These are phyloP conservation scores for Fistularia commersonii DNA, from an alignment of 2,797 vertebrate genomes.

Conservation along the genomic window DNA sequence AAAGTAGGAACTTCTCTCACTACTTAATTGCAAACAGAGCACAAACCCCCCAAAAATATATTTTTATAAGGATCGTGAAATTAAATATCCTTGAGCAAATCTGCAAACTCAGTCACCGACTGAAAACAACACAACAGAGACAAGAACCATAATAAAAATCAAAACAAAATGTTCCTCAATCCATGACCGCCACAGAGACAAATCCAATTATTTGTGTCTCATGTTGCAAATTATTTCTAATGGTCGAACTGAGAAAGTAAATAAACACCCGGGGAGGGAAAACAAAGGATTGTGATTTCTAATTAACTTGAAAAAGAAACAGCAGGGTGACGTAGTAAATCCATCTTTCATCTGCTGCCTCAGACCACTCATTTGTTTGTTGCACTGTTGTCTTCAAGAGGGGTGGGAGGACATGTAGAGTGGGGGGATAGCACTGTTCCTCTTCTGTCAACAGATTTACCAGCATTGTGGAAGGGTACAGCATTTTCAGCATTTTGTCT, in stretches of 20 bases:
- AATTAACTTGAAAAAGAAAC: constrained; percentile 84
- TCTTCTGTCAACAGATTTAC: constrained; percentile 78
- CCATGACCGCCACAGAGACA: constrained; percentile 73
- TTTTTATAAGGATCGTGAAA: constrained; percentile 32
- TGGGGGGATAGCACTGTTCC: constrained; percentile 35
- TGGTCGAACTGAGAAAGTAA: constrained; percentile 78
- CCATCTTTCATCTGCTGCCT: constrained; percentile 78
- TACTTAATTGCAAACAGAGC: constrained; percentile 51
- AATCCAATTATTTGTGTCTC: constrained; percentile 84
- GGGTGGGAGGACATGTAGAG: constrained; percentile 23
- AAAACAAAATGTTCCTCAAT: constrained; percentile 74
- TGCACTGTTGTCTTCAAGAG: constrained; percentile 71
- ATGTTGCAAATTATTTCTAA: constrained; percentile 83
- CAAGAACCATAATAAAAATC: constrained; percentile 65
- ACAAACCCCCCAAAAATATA: constrained; percentile 21
- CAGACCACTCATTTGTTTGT: constrained; percentile 75
- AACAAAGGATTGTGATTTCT: constrained; percentile 83
- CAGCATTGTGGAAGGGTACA: constrained; percentile 43
- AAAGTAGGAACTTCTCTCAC: constrained; percentile 37
- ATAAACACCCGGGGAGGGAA: constrained; percentile 74
- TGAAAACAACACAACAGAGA: constrained; percentile 45
- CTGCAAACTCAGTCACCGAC: constrained; percentile 60
- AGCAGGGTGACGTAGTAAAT: constrained; percentile 77
- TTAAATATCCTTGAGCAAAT: constrained; percentile 70
- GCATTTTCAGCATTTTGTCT: constrained; percentile 28